Evolutionary conservation across 2,888 invertebrate species (phyloP).

Genomic region (Taphrorychus bicolor): DNA sequence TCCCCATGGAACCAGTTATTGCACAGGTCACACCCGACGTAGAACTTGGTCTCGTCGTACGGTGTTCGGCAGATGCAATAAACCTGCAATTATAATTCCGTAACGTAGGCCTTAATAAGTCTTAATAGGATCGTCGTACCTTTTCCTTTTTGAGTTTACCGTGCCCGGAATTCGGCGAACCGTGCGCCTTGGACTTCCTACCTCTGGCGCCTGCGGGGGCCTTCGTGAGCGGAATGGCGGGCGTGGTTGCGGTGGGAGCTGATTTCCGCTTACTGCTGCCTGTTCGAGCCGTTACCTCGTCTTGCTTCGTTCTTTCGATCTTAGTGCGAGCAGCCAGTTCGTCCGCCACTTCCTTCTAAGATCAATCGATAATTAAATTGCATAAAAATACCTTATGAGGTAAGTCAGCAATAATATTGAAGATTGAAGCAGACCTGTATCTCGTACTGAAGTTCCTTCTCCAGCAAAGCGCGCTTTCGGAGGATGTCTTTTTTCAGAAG

Average conservation of each 20-base stretch:
- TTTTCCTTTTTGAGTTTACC: constrained; percentile 69
- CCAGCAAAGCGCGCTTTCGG: constrained; percentile 86
- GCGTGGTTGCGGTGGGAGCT: constrained; percentile 58
- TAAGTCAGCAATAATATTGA: background rate
- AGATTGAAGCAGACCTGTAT: constrained; percentile 70
- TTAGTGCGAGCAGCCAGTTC: constrained; percentile 76
- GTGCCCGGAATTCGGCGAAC: constrained; percentile 20
- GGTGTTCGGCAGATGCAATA: constrained; percentile 93
- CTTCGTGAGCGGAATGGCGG: constrained; percentile 49
- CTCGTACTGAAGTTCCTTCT: constrained; percentile 88
- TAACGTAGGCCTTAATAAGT: background rate
- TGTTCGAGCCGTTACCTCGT: constrained; percentile 62
- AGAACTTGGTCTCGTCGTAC: constrained; percentile 96
- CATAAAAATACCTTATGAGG: background rate
- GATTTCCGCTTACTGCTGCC: constrained; percentile 66
- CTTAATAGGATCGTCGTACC: too few species aligned
- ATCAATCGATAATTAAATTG: background rate
- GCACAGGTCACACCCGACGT: constrained; percentile 97
- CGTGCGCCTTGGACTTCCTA: constrained; percentile 42
- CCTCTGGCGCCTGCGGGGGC: constrained; percentile 35
- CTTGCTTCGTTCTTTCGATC: constrained; percentile 71
- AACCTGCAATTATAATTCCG: too few species aligned
- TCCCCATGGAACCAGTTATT: constrained; percentile 99
- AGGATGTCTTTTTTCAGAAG: constrained; percentile 91
- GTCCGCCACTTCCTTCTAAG: constrained; percentile 75